Evolutionary conservation across 1,140 invertebrate species (phyloP).

Genomic region (Rhagoletis zephyria): DNA sequence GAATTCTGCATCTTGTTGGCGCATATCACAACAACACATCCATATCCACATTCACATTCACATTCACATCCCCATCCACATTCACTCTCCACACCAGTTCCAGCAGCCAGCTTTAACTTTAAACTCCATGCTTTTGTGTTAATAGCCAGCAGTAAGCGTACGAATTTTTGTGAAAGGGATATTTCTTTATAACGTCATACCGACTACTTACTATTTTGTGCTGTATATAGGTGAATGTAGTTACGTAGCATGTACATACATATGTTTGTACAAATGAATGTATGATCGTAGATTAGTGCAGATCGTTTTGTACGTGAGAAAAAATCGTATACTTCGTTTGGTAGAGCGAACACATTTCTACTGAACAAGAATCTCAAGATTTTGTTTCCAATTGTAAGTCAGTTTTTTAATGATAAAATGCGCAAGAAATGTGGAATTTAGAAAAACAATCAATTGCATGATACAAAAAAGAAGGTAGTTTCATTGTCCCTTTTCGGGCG

Average conservation of each 20-base stretch:
- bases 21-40: too few relatives aligned
- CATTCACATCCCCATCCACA: too few relatives aligned
- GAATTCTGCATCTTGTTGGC: conserved; percentile 52
- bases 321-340: too few relatives aligned
- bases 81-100: conserved; percentile 35
- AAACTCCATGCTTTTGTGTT: conserved; percentile 4
- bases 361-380: too few relatives aligned
- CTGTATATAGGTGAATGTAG: conserved; percentile 42
- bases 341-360: too few relatives aligned
- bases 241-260: conserved; percentile 12
- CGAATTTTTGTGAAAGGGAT: conserved; percentile 52
- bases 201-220: conserved; percentile 42
- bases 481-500: too few relatives aligned
- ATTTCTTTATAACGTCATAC: conserved; percentile 50
- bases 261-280: neutral
- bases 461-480: too few relatives aligned
- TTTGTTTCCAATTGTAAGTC: too few relatives aligned
- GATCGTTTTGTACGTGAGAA: neutral
- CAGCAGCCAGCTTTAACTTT: conserved; percentile 31
- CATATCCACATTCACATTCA: too few relatives aligned
- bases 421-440: too few relatives aligned
- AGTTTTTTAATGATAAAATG: too few relatives aligned
- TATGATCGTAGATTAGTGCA: neutral
- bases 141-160: conserved; percentile 26
- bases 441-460: too few relatives aligned